A percentile compares a stretch with the other conserved stretches of the same genome.
Conservation (phyloP, 1,140 invertebrate species). For the Mylabris phalerata region DNA sequence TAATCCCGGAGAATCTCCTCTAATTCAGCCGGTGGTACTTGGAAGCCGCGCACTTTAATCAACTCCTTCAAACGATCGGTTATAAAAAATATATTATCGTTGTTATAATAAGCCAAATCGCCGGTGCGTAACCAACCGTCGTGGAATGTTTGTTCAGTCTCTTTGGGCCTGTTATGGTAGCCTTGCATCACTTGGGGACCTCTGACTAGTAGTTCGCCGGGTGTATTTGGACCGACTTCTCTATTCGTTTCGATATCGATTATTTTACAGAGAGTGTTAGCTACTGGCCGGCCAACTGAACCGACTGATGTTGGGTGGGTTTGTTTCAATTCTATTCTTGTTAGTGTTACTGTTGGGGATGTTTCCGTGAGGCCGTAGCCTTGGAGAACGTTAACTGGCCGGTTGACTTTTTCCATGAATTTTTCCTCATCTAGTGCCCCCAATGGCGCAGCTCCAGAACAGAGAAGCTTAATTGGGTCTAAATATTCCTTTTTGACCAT, state of each 20-base stretch:
- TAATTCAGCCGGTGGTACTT: conserved; percentile 70
- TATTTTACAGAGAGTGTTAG: conserved; percentile 60
- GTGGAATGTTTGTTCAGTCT: conserved; percentile 55
- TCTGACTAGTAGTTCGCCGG: conserved; percentile 56
- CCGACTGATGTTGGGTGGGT: conserved; percentile 41
- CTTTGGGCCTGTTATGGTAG: conserved; percentile 63
- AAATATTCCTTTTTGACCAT: conserved; percentile 54
- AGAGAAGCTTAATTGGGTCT: conserved; percentile 45
- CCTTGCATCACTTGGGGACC: conserved; percentile 67
- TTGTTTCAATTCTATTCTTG: conserved; percentile 14
- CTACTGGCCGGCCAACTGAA: conserved; percentile 53
- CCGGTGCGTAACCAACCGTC: conserved; percentile 68
- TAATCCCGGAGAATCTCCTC: conserved; percentile 63
- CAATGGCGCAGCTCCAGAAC: conserved; percentile 66
- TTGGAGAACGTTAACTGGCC: conserved; percentile 26
- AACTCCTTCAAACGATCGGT: conserved; percentile 72
- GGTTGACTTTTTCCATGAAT: conserved; percentile 44
- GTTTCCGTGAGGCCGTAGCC: conserved; percentile 63
- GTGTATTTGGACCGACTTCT: conserved; percentile 45
- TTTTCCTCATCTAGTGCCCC: conserved; percentile 51
- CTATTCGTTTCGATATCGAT: conserved; percentile 47
- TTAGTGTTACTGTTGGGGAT: conserved; percentile 40
- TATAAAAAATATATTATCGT: conserved; percentile 61
- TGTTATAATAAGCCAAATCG: conserved; percentile 67
- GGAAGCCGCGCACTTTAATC: conserved; percentile 73